Conservation (phyloP, 2,797 vertebrate genomes). For the Ceyx erithaca region DNA sequence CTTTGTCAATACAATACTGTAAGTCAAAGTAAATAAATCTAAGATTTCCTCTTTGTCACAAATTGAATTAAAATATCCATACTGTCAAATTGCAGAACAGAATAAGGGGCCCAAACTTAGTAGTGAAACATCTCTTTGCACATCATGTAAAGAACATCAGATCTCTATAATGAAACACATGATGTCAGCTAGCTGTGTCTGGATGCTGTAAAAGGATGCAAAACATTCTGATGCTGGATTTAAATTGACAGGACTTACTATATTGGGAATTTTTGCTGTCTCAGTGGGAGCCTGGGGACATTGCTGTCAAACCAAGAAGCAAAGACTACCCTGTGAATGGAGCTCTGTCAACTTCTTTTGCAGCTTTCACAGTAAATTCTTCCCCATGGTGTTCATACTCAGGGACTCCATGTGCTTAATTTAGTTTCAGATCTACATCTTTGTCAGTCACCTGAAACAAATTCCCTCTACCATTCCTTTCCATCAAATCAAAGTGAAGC, state of each 20-base stretch:
- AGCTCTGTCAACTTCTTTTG: constrained; percentile 48
- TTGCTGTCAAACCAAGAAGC: constrained; percentile 50
- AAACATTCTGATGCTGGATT: constrained; percentile 40
- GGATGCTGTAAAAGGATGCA: constrained; percentile 37
- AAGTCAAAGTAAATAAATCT: background rate
- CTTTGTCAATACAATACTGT: background rate
- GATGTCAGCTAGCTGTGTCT: constrained; percentile 57
- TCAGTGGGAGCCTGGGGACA: constrained; percentile 47
- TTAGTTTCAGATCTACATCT: background rate
- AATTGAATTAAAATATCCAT: background rate
- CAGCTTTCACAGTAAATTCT: background rate
- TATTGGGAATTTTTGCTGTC: constrained; percentile 53
- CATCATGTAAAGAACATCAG: constrained; percentile 33
- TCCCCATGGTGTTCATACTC: background rate
- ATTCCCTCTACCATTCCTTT: background rate
- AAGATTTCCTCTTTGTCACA: background rate
- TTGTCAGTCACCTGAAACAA: background rate
- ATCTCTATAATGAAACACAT: constrained; percentile 41
- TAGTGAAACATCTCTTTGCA: constrained; percentile 17
- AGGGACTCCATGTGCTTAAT: background rate
- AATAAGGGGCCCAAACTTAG: background rate
- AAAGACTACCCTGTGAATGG: background rate
- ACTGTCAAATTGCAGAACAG: background rate
- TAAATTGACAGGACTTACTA: constrained; percentile 69
- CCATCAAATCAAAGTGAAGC: background rate